phyloP scores from a whole-genome alignment of 1,140 invertebrate species.

The Drosophila neocordata region DNA sequence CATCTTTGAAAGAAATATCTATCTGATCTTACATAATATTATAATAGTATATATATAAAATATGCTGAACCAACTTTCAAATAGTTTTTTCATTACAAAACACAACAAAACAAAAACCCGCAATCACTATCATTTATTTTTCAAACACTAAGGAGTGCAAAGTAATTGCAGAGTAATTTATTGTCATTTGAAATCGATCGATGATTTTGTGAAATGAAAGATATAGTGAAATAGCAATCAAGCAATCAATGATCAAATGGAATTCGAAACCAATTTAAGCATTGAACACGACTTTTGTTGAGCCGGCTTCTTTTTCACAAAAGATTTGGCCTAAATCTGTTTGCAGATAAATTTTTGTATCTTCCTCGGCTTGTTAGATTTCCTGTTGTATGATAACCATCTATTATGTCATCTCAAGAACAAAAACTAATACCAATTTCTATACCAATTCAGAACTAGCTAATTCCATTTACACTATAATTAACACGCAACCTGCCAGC shows the following conservation, averaged over 20 bases:
- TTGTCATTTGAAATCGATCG: constrained; percentile 17
- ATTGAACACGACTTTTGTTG: not conserved
- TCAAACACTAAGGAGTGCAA: constrained; percentile 21
- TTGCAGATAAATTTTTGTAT: not conserved
- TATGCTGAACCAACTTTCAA: not conserved
- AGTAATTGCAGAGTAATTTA: constrained; percentile 13
- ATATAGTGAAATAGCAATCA: constrained; percentile 1
- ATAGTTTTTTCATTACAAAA: constrained; percentile 23
- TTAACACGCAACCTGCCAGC: constrained; percentile 47
- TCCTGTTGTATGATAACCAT: constrained; percentile 22
- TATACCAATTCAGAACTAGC: constrained; percentile 20
- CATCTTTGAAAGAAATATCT: too few species aligned
- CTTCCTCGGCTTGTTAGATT: constrained; percentile 26
- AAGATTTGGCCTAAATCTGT: not conserved
- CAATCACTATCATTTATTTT: constrained; percentile 15
- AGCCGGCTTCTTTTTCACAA: not conserved
- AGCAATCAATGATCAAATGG: constrained; percentile 4
- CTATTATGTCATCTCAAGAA: constrained; percentile 42
- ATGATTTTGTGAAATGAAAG: constrained; percentile 6
- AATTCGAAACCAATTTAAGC: constrained; percentile 1
- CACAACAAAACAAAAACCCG: constrained; percentile 6
- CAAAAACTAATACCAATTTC: not conserved
- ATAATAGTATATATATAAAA: too few species aligned
- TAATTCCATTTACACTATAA: constrained; percentile 19
- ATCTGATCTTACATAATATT: not conserved